phyloP scores from a whole-genome alignment of 1,140 invertebrate genomes.

The Bombus breviceps region DNA sequence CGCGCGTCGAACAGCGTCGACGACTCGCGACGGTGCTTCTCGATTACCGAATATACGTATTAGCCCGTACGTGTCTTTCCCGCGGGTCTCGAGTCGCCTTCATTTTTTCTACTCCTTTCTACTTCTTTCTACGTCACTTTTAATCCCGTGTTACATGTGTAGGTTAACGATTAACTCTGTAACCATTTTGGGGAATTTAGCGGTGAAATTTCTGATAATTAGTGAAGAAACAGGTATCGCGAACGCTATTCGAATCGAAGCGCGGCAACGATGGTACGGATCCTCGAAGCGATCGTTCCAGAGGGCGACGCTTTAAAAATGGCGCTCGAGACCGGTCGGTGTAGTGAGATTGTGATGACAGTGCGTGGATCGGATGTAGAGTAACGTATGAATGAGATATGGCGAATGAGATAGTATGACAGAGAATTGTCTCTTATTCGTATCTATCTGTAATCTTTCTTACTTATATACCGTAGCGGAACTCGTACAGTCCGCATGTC shows the following conservation, averaged over 20 bases:
- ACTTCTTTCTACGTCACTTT: background rate
- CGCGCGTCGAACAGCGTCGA: conserved; percentile 10
- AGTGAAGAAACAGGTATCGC: background rate
- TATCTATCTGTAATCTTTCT: conserved; percentile 65
- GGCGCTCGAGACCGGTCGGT: conserved; percentile 55
- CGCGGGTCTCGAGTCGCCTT: conserved; percentile 39
- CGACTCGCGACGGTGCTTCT: conserved; percentile 57
- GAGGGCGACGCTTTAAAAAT: conserved; percentile 3
- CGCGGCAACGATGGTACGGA: background rate
- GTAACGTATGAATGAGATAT: conserved; percentile 28
- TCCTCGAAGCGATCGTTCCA: background rate
- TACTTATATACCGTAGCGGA: conserved; percentile 63
- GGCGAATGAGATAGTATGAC: conserved; percentile 38
- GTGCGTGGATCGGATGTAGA: conserved; percentile 31
- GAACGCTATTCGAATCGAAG: background rate
- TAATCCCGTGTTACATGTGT: background rate
- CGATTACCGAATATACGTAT: conserved; percentile 74
- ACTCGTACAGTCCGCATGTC: conserved; percentile 71
- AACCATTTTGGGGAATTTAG: background rate
- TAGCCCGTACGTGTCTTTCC: conserved; percentile 65
- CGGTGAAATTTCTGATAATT: background rate
- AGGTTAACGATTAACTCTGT: background rate
- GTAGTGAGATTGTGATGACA: conserved; percentile 67
- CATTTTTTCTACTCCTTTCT: background rate
- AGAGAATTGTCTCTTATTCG: conserved; percentile 49